A percentile compares a stretch with the other conserved stretches of the same genome.
Conservation (phyloP, 2,888 invertebrate species). For the Drosophila pseudotakahashii region DNA sequence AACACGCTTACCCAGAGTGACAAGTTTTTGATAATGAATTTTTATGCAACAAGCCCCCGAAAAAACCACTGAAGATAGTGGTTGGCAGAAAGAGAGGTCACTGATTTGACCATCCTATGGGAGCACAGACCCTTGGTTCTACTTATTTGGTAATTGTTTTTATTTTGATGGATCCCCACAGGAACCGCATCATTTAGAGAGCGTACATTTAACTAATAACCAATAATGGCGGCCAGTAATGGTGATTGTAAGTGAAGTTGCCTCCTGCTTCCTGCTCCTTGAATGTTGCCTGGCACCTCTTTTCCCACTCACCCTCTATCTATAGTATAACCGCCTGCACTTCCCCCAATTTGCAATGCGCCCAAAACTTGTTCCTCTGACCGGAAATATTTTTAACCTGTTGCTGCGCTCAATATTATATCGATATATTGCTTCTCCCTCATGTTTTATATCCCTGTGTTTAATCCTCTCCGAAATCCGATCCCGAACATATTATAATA, state of each 20-base stretch:
- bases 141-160: constrained; percentile 45
- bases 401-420: background rate
- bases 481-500: too few relatives aligned
- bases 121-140: background rate
- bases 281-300: constrained; percentile 17
- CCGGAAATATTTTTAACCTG: background rate
- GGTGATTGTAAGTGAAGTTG: constrained; percentile 68
- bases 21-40: constrained; percentile 63
- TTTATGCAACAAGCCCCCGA: constrained; percentile 43
- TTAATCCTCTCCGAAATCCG: too few relatives aligned
- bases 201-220: constrained; percentile 24
- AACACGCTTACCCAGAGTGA: constrained; percentile 27
- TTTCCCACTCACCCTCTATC: background rate
- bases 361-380: background rate
- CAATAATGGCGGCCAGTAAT: constrained; percentile 66
- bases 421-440: background rate
- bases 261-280: constrained; percentile 17
- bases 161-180: constrained; percentile 57
- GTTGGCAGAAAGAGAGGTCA: background rate
- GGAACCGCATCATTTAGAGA: constrained; percentile 64
- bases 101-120: constrained; percentile 53
- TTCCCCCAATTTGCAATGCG: background rate
- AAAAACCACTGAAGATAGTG: constrained; percentile 3
- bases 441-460: background rate
- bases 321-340: constrained; percentile 20